Conservation (phyloP, 2,113 vertebrate species). For the Pangasianodon gigas region DNA sequence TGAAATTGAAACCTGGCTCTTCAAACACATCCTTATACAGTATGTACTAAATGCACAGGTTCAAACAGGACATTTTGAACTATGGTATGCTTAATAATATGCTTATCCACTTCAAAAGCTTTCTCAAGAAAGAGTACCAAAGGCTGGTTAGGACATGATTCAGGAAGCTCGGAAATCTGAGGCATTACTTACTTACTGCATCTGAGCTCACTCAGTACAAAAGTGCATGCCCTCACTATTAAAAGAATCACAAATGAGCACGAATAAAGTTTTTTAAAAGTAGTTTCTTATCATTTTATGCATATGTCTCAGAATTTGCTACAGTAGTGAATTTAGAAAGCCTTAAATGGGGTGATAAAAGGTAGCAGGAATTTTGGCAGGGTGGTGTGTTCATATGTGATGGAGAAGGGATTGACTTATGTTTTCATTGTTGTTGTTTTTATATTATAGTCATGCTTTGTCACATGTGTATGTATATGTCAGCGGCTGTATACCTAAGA, state of each 20-base stretch:
- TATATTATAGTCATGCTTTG: not conserved
- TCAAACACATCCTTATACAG: not conserved
- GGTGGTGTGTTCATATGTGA: not conserved
- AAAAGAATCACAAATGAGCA: not conserved
- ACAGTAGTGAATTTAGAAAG: not conserved
- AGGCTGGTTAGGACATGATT: conserved; percentile 47
- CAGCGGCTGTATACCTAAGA: not conserved
- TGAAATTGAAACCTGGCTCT: not conserved
- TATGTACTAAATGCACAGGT: conserved; percentile 6
- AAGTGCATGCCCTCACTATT: not conserved
- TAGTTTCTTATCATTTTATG: not conserved
- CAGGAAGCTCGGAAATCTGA: conserved; percentile 36
- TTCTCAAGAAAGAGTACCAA: not conserved
- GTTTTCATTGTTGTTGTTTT: not conserved
- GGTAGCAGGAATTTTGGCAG: not conserved
- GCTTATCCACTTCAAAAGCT: conserved; percentile 40
- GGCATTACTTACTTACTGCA: conserved; percentile 13
- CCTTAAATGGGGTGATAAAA: not conserved
- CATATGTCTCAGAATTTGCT: not conserved
- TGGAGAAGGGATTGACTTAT: not conserved
- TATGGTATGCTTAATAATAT: conserved; percentile 43
- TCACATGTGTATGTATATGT: not conserved
- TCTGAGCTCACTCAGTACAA: conserved; percentile 1
- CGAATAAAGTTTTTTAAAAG: not conserved
- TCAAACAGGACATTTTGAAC: conserved; percentile 25